These are phyloP conservation scores for Rhamnusium bicolor DNA, from an alignment of 2,888 invertebrate species.

Conservation along the genomic window DNA sequence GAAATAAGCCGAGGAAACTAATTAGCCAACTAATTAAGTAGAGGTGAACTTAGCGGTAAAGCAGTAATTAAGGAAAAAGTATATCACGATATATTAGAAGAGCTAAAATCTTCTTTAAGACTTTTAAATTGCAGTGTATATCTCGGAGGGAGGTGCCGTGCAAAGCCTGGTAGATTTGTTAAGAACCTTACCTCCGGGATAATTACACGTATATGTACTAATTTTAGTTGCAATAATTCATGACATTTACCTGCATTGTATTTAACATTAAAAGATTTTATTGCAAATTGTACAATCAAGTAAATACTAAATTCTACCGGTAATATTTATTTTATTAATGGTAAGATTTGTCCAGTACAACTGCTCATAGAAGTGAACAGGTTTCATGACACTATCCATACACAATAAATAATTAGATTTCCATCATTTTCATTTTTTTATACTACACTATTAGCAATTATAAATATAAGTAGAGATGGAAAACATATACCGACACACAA, in stretches of 20 bases:
- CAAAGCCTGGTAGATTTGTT: constrained; percentile 12
- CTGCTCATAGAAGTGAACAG: too few relatives aligned
- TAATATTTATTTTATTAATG: too few relatives aligned
- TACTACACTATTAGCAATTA: too few relatives aligned
- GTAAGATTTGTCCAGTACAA: too few relatives aligned
- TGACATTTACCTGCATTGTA: background rate
- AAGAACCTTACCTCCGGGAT: background rate
- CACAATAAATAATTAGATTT: too few relatives aligned
- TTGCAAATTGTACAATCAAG: background rate
- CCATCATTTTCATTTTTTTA: too few relatives aligned
- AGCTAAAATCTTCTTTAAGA: constrained; percentile 16
- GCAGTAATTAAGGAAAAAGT: constrained; percentile 33
- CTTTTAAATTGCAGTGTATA: constrained; percentile 23
- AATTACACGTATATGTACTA: constrained; percentile 8
- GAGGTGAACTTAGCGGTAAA: constrained; percentile 34
- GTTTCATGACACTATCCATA: too few relatives aligned
- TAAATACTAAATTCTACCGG: too few relatives aligned
- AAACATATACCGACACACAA: too few relatives aligned
- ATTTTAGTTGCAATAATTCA: background rate
- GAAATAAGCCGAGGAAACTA: constrained; percentile 20
- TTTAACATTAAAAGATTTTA: background rate
- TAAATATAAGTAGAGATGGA: too few relatives aligned
- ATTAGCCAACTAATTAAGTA: constrained; percentile 36
- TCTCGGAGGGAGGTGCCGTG: constrained; percentile 5
- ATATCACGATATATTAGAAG: constrained; percentile 27